Base-by-base conservation (phyloP, 1,140 invertebrate species). In the Nephotettix cincticeps region DNA sequence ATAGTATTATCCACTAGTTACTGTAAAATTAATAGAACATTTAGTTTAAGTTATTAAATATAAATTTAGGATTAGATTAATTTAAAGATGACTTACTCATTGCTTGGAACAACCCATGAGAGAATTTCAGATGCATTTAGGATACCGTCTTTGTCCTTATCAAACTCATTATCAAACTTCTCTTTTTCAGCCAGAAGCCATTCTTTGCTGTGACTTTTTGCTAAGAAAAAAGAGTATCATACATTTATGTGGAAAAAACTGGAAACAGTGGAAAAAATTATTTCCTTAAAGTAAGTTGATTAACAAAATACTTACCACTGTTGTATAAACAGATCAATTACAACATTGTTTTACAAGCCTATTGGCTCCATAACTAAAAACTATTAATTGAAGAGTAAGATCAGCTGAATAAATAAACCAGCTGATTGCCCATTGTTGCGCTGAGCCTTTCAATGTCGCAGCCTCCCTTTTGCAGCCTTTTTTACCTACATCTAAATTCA, bases 41-140 rank as follows among this genome's bases (percentile, higher is more conserved):
- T n/a, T n/a, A n/a, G n/a, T n/a, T n/a, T n/a, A n/a, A n/a, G n/a
- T n/a, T n/a, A n/a, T n/a, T n/a, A n/a, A n/a, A n/a, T n/a, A n/a
- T n/a, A n/a, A n/a, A n/a, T n/a, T n/a, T n/a, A n/a, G n/a, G n/a
- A n/a, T n/a, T n/a, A n/a, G n/a, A n/a, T n/a, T n/a, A n/a, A n/a
- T n/a, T n/a, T n/a, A n/a, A n/a, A n/a, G n/a, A n/a, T 61, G 69
- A 86, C 88, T 88, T 83, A 93, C 91, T 93, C 88, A 80, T 96
- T 95, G 76, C 94, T 94, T 0, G 96, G 97, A 56, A 98, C 89
- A 67, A 97, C 84, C 97, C 97, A 99, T 0, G 87, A 85, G 30
- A 91, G 81, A 54, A 98, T 89, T 86, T 99, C 97, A 73, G 88
- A 83, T 0, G 86, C 83, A 75, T 90, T 87, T 1, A 99, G 84